Base-by-base conservation (phyloP, 2,888 invertebrate genomes). In the Neria commutata region DNA sequence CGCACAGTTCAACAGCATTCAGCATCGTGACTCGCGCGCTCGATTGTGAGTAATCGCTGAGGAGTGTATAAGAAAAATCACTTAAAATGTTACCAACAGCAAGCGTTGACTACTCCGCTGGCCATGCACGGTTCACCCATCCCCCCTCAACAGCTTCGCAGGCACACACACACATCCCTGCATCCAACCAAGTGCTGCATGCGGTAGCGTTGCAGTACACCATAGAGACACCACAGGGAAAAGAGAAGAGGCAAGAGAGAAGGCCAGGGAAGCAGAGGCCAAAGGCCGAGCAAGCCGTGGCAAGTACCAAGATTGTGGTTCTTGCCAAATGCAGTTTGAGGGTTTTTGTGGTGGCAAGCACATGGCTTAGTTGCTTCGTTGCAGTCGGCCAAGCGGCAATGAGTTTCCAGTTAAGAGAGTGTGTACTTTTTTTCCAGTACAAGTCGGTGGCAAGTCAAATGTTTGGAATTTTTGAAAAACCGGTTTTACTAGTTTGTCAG, bases 251-350 rank as follows among this genome's bases (percentile, higher is more conserved):
- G 21, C 4, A 23, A 46, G 5, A 47, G 3, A 23, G 2, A 51
- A 14, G 51, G 33, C 19, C 11, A 49, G 19, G 46, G n/a, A n/a
- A 11, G 25, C 16, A 16, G 48, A 54, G 40, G 25, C 33, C 48
- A 33, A 54, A 53, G 26, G 25, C 16, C 54, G 46, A 54, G 57
- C 56, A 58, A 60, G 57, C 59, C n/a, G n/a, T n/a, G n/a, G n/a
- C n/a, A n/a, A n/a, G n/a, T n/a, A n/a, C n/a, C 29, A 11, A 8
- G 6, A 11, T 29, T 29, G 17, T 4, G 21, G 42, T 19, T 42
- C 21, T 19, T 17, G 42, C 42, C 5, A 42, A 42, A 42, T 42
- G 42, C 17, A 42, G 21, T 21, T 4, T n/a, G 4, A 42, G 21
- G 21, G 42, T 3, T 42, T 42, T 21, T 53, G 42, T 37, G 8